phyloP scores from a whole-genome alignment of 2,888 invertebrate genomes.

The Hydropsyche betteni region DNA sequence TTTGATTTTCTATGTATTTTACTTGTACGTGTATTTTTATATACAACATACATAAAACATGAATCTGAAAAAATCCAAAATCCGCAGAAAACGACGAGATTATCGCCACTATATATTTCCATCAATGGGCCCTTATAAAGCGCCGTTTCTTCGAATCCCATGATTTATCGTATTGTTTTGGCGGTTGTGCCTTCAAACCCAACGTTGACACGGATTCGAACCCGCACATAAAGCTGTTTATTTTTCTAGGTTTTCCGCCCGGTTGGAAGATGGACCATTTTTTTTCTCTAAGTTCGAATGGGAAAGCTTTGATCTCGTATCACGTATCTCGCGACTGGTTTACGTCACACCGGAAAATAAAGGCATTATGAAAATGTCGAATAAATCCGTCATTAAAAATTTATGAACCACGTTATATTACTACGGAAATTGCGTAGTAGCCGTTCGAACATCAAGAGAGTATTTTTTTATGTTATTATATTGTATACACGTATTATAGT shows the following conservation, averaged over 20 bases:
- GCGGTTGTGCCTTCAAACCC: slow-evolving; percentile 6
- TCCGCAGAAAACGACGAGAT: slow-evolving; percentile 22
- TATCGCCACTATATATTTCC: slow-evolving; percentile 37
- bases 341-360: background rate
- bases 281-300: background rate
- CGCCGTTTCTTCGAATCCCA: slow-evolving; percentile 25
- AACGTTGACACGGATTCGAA: background rate
- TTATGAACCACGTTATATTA: no score
- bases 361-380: slow-evolving; percentile 8
- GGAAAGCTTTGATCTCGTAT: slow-evolving; percentile 10
- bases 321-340: slow-evolving; percentile 12
- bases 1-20: no score
- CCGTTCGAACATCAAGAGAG: no score
- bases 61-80: background rate
- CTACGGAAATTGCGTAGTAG: no score
- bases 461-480: no score
- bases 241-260: background rate
- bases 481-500: no score
- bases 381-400: background rate
- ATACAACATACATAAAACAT: no score
- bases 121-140: slow-evolving; percentile 30
- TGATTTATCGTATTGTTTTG: slow-evolving; percentile 37
- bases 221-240: background rate
- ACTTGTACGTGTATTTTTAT: no score
- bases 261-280: background rate